phyloP scores from a whole-genome alignment of 2,797 vertebrate genomes.

The Paedocypris micromegethes region DNA sequence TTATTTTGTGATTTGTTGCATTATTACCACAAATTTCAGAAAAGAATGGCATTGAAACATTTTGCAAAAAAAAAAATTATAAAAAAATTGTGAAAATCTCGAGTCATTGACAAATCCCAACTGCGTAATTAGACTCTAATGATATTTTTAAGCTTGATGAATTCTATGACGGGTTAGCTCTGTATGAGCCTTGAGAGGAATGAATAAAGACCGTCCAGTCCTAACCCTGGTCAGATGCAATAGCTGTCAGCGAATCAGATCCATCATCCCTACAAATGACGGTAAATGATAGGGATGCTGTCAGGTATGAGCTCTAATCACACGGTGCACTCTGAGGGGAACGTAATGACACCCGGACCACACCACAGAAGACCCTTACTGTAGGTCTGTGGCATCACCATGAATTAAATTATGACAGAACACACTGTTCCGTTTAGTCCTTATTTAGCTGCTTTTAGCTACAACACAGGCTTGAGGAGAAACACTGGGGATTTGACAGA shows the following conservation, averaged over 20 bases:
- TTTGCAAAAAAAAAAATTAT: too few relatives aligned
- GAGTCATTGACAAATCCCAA: too few relatives aligned
- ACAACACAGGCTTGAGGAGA: too few relatives aligned
- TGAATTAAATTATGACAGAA: constrained; percentile 19
- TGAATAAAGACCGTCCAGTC: constrained; percentile 39
- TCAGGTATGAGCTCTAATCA: constrained; percentile 49
- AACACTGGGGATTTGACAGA: too few relatives aligned
- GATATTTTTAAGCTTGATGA: not conserved
- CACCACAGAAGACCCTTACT: not conserved
- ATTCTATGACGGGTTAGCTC: not conserved
- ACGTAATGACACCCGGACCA: constrained; percentile 33
- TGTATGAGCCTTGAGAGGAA: constrained; percentile 16
- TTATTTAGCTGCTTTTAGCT: too few relatives aligned
- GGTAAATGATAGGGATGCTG: constrained; percentile 48
- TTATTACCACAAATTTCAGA: too few relatives aligned
- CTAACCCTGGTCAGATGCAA: constrained; percentile 31
- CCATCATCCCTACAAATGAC: constrained; percentile 38
- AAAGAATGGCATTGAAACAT: too few relatives aligned
- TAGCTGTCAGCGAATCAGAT: constrained; percentile 42
- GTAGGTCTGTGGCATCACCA: constrained; percentile 7
- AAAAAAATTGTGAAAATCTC: too few relatives aligned
- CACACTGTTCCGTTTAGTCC: not conserved
- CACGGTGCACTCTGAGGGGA: constrained; percentile 43
- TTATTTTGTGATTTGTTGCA: too few relatives aligned
- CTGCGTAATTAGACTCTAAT: not conserved